Conservation (phyloP, 1,140 invertebrate genomes). For the Drosophila busckii region DNA sequence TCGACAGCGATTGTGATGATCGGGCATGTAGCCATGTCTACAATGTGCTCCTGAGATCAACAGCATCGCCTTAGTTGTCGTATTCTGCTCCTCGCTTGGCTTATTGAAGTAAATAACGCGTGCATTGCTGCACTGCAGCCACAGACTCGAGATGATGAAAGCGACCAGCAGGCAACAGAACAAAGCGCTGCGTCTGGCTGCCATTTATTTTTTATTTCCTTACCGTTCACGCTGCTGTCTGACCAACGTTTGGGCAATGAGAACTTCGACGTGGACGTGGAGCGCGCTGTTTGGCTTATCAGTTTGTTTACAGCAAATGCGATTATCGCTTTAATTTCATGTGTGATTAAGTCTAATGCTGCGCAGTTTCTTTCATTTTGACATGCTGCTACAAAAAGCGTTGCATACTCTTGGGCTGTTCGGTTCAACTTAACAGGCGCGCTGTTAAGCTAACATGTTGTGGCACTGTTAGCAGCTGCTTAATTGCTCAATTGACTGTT, state of each 20-base stretch:
- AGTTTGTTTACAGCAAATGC: conserved; percentile 6
- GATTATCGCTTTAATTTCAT: background rate
- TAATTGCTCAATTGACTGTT: too few species aligned
- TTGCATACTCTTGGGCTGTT: conserved; percentile 9
- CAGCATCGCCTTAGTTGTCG: conserved; percentile 39
- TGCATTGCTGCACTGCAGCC: background rate
- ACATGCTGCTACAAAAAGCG: too few species aligned
- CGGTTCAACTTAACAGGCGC: background rate
- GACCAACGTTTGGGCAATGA: conserved; percentile 6
- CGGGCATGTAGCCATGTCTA: conserved; percentile 38
- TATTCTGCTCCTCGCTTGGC: background rate
- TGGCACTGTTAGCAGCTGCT: too few species aligned
- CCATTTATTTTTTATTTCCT: background rate
- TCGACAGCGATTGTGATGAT: conserved; percentile 61
- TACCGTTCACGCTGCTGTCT: conserved; percentile 3
- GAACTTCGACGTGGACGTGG: background rate
- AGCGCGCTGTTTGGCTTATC: conserved; percentile 6
- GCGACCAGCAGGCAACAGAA: background rate
- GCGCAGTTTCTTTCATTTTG: too few species aligned
- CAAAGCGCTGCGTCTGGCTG: background rate
- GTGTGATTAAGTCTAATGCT: background rate
- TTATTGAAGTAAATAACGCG: conserved; percentile 57
- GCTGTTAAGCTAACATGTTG: too few species aligned
- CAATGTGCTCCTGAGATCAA: conserved; percentile 30
- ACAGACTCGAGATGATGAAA: background rate